phyloP scores from a whole-genome alignment of 2,888 invertebrate genomes.

The Eulithis testata region DNA sequence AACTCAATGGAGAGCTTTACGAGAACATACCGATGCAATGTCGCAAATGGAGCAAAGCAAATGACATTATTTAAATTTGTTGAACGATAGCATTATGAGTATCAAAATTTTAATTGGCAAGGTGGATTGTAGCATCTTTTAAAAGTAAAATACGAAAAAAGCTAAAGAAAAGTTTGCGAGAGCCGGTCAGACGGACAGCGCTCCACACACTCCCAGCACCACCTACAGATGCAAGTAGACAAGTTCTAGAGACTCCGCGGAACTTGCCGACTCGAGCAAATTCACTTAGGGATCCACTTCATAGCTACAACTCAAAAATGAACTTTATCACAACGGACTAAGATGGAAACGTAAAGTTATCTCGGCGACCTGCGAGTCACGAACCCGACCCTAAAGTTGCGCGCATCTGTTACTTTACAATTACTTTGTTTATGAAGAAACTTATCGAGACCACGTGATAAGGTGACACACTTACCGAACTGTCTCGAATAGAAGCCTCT shows the following conservation, averaged over 20 bases:
- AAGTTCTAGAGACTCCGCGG: slow-evolving; percentile 10
- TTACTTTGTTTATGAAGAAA: slow-evolving; percentile 32
- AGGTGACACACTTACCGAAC: slow-evolving; percentile 4
- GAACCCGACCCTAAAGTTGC: slow-evolving; percentile 28
- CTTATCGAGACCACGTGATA: slow-evolving; percentile 20
- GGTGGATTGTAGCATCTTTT: not conserved
- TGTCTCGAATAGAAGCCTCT: not conserved
- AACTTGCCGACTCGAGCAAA: slow-evolving; percentile 25
- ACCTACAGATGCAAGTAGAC: slow-evolving; percentile 24
- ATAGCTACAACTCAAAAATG: slow-evolving; percentile 7
- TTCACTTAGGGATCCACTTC: slow-evolving; percentile 27
- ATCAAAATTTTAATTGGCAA: no score
- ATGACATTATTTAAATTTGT: no score
- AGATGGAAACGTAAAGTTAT: slow-evolving; percentile 10
- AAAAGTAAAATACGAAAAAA: slow-evolving; percentile 12
- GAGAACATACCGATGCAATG: not conserved
- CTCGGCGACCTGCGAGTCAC: slow-evolving; percentile 16
- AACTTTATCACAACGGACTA: slow-evolving; percentile 24
- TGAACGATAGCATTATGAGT: no score
- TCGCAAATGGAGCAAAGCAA: no score
- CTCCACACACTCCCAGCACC: not conserved
- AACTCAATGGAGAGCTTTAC: slow-evolving; percentile 7
- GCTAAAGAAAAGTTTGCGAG: slow-evolving; percentile 13
- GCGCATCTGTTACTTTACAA: slow-evolving; percentile 37
- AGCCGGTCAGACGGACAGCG: not conserved